Conservation (phyloP, 1,140 invertebrate genomes). For the Platyscapa corneri region DNA sequence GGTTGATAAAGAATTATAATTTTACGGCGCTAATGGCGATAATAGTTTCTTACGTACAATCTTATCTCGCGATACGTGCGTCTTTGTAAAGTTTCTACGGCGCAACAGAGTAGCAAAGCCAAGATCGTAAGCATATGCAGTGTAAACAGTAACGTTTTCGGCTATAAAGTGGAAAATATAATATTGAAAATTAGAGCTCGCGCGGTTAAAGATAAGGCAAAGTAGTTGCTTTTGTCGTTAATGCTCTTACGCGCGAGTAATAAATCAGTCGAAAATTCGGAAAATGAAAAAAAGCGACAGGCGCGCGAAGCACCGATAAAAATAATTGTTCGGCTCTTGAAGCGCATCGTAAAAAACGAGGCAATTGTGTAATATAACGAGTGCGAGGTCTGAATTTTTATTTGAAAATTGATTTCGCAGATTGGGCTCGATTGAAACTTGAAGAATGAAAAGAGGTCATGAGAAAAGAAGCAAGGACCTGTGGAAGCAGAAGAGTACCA, state of each 20-base stretch:
- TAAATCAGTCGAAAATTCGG: too few relatives aligned
- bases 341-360: neutral
- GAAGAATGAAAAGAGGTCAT: neutral
- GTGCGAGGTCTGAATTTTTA: neutral
- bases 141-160: neutral
- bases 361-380: neutral
- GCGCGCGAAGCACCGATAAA: neutral
- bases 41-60: neutral
- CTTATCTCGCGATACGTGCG: too few relatives aligned
- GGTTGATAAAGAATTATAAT: neutral
- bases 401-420: neutral
- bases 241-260: too few relatives aligned
- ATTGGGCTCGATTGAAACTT: neutral
- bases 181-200: neutral
- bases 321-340: neutral
- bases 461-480: slow-evolving; percentile 1
- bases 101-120: neutral
- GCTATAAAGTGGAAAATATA: neutral
- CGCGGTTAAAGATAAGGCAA: too few relatives aligned
- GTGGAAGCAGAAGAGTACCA: neutral
- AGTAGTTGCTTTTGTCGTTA: too few relatives aligned
- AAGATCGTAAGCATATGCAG: neutral
- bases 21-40: neutral
- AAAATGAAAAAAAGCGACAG: too few relatives aligned
- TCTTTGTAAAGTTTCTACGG: neutral